A percentile compares a stretch with the other conserved stretches of the same genome.
These are phyloP conservation scores for Morinoia aosen DNA, from an alignment of 2,888 invertebrate genomes.

Conservation along the genomic window DNA sequence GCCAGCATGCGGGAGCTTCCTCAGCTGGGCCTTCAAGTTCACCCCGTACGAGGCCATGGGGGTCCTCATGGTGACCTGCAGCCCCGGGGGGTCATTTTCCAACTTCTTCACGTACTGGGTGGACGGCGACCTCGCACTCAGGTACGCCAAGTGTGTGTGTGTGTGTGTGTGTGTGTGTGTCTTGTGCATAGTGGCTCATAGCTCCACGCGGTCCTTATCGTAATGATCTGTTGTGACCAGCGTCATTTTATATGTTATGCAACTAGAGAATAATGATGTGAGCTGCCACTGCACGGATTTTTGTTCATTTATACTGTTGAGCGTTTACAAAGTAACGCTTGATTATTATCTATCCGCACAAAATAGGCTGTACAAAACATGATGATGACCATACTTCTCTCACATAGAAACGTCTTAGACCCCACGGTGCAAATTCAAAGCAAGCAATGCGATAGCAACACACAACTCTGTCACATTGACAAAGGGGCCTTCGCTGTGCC, in stretches of 20 bases:
- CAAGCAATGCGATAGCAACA: not conserved
- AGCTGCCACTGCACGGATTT: too few species aligned
- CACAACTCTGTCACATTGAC: too few species aligned
- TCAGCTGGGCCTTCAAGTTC: conserved; percentile 56
- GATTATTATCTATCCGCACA: not conserved
- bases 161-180: too few species aligned
- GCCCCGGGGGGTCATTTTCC: conserved; percentile 65
- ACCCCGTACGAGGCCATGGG: conserved; percentile 65
- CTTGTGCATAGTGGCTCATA: too few species aligned
- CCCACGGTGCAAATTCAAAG: not conserved
- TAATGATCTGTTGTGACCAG: too few species aligned
- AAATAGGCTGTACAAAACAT: not conserved
- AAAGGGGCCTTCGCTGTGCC: too few species aligned
- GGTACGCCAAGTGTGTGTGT: conserved; percentile 55
- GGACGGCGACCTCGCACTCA: conserved; percentile 65
- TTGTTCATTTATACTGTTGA: too few species aligned
- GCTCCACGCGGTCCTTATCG: too few species aligned
- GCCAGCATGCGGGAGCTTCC: conserved; percentile 59
- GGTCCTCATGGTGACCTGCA: conserved; percentile 62
- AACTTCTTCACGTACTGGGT: conserved; percentile 67
- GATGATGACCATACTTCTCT: not conserved
- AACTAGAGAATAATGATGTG: too few species aligned
- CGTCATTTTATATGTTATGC: too few species aligned
- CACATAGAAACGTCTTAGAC: not conserved
- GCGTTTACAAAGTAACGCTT: not conserved